Evolutionary conservation across 37 sponge, comb jelly and placozoan species (phyloP).

Genomic region (Crambe crambe): DNA sequence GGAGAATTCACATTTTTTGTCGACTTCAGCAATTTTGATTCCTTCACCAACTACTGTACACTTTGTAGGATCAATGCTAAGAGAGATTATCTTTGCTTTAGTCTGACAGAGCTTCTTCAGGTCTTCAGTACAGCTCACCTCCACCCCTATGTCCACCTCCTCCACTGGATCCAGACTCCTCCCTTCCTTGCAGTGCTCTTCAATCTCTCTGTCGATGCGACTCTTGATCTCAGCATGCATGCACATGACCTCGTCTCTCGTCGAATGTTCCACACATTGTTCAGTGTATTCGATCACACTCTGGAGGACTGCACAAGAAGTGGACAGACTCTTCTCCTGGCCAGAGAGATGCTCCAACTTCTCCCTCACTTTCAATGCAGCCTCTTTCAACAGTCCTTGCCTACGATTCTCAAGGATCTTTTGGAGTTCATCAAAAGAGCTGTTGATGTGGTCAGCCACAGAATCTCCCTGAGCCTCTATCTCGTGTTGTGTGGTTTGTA

Average conservation of each 20-base stretch:
- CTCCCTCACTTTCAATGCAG: neutral
- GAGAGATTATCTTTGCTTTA: neutral
- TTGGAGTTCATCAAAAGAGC: conserved; percentile 23
- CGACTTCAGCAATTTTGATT: conserved; percentile 15
- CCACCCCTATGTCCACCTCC: conserved; percentile 6
- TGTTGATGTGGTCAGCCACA: neutral
- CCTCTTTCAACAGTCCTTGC: conserved; percentile 8
- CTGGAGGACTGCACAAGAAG: neutral
- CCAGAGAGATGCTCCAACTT: conserved; percentile 11
- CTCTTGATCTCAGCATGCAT: conserved; percentile 4
- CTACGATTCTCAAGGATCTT: conserved; percentile 3
- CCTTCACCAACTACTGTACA: conserved; percentile 7
- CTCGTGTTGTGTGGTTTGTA: too few relatives aligned
- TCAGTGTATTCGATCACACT: too few relatives aligned
- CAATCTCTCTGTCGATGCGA: neutral
- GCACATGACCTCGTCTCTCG: conserved; percentile 20
- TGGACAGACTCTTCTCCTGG: conserved; percentile 11
- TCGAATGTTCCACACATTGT: too few relatives aligned
- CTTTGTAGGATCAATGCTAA: conserved; percentile 4
- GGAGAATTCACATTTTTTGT: neutral
- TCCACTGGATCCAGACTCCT: conserved; percentile 10
- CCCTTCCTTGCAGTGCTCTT: neutral
- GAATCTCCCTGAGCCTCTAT: too few relatives aligned
- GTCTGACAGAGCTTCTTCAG: conserved; percentile 10
- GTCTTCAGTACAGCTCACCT: conserved; percentile 1